phyloP scores from a whole-genome alignment of 2,888 invertebrate species.

The Globia sparganii region DNA sequence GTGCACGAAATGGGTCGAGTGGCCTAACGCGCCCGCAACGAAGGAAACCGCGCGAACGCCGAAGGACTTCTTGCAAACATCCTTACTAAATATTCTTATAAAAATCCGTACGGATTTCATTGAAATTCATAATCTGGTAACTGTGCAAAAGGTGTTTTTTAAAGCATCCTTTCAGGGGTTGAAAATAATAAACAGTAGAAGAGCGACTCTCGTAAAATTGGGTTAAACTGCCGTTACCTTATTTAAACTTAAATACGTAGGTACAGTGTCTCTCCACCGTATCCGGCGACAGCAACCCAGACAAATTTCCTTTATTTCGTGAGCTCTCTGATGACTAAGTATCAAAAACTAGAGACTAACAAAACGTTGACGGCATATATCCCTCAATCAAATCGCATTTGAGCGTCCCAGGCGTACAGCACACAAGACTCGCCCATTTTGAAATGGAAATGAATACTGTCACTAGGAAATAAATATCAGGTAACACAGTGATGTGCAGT shows the following conservation, averaged over 20 bases:
- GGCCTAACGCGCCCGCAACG: conserved; percentile 38
- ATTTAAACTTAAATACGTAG: not conserved
- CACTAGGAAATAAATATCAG: not conserved
- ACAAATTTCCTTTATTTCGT: not conserved
- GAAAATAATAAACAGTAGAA: not conserved
- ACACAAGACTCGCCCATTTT: not conserved
- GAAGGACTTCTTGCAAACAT: conserved; percentile 59
- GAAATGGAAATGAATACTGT: not conserved
- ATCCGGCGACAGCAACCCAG: not conserved
- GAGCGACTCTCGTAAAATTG: not conserved
- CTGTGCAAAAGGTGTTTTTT: not conserved
- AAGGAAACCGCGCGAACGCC: conserved; percentile 34
- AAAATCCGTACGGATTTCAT: not conserved
- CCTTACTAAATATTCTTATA: conserved; percentile 40
- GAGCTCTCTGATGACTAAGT: not conserved
- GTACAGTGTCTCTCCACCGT: not conserved
- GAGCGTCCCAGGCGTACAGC: not conserved
- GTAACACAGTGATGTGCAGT: not conserved
- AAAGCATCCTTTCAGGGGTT: not conserved
- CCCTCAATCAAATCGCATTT: not conserved
- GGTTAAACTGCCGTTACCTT: not conserved
- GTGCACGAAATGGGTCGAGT: conserved; percentile 60
- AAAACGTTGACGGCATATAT: not conserved
- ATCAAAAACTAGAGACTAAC: not conserved
- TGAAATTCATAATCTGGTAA: not conserved